phyloP scores from a whole-genome alignment of 2,113 vertebrate species.

The Zeus faber region DNA sequence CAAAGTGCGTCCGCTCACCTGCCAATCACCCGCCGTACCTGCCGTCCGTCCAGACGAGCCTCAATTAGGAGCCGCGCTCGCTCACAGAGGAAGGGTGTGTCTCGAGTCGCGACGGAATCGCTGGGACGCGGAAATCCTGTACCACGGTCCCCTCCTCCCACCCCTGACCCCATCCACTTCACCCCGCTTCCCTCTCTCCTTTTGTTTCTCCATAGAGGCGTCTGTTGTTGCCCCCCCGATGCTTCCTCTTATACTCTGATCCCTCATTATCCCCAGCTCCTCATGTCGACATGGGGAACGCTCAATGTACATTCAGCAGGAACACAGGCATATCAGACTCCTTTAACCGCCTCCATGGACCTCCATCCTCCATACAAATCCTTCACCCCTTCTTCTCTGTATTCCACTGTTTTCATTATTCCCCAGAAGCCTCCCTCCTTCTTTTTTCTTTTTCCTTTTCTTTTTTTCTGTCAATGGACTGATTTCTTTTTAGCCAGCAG shows the following conservation, averaged over 20 bases:
- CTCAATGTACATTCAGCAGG: conserved; percentile 68
- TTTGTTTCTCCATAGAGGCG: conserved; percentile 45
- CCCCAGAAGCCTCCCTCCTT: conserved; percentile 17
- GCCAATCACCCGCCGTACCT: conserved; percentile 62
- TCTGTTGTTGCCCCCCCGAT: conserved; percentile 54
- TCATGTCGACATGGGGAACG: conserved; percentile 59
- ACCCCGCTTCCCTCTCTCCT: conserved; percentile 44
- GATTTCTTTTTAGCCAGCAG: conserved; percentile 83
- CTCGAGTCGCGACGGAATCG: conserved; percentile 13
- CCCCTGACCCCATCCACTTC: background rate
- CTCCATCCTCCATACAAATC: conserved; percentile 23
- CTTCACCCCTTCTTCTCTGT: conserved; percentile 43
- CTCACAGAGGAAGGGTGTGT: conserved; percentile 24
- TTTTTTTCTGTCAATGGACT: conserved; percentile 74
- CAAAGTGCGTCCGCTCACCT: conserved; percentile 56
- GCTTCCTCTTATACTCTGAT: conserved; percentile 44
- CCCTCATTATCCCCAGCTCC: conserved; percentile 54
- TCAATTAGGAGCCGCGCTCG: conserved; percentile 45
- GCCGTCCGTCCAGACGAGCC: conserved; percentile 35
- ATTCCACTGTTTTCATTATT: conserved; percentile 15
- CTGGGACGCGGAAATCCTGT: background rate
- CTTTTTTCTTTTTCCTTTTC: conserved; percentile 32
- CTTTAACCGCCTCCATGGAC: conserved; percentile 11
- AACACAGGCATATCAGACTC: conserved; percentile 48
- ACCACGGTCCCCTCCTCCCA: background rate